A percentile compares a stretch with the other conserved stretches of the same genome.
phyloP scores from a whole-genome alignment of 1,140 invertebrate species.

The Steinernema khuongi region DNA sequence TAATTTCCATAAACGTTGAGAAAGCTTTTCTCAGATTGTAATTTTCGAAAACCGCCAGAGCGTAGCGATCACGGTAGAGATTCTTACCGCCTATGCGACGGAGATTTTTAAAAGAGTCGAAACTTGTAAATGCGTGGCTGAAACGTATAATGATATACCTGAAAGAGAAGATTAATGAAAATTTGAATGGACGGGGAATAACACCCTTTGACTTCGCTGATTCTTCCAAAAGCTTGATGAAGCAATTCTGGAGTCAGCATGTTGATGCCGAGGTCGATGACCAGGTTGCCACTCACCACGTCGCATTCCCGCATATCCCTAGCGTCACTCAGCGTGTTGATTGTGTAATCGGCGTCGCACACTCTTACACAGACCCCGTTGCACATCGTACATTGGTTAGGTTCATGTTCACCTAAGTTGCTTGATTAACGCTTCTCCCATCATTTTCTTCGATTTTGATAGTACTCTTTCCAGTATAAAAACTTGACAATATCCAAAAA shows the following conservation, averaged over 20 bases:
- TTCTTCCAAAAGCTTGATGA: slow-evolving; percentile 70
- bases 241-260: slow-evolving; percentile 69
- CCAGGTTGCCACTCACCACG: slow-evolving; percentile 71
- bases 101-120: slow-evolving; percentile 80
- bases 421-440: background rate
- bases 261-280: slow-evolving; percentile 71
- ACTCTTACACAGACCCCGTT: slow-evolving; percentile 61
- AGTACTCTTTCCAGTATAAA: too few relatives aligned
- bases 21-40: slow-evolving; percentile 83
- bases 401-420: slow-evolving; percentile 61
- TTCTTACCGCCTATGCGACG: slow-evolving; percentile 66
- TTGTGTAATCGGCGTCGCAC: slow-evolving; percentile 36
- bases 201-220: slow-evolving; percentile 71
- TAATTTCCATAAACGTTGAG: slow-evolving; percentile 59
- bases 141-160: slow-evolving; percentile 73
- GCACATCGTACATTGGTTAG: slow-evolving; percentile 60
- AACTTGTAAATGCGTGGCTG: slow-evolving; percentile 73
- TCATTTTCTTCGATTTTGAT: background rate
- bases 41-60: slow-evolving; percentile 77
- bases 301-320: slow-evolving; percentile 77
- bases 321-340: slow-evolving; percentile 63
- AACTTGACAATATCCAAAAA: too few relatives aligned
- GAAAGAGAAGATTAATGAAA: slow-evolving; percentile 20
- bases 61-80: slow-evolving; percentile 62
- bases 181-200: background rate